phyloP scores from a whole-genome alignment of 1,140 invertebrate species.

The Trachymyrmex septentrionalis region DNA sequence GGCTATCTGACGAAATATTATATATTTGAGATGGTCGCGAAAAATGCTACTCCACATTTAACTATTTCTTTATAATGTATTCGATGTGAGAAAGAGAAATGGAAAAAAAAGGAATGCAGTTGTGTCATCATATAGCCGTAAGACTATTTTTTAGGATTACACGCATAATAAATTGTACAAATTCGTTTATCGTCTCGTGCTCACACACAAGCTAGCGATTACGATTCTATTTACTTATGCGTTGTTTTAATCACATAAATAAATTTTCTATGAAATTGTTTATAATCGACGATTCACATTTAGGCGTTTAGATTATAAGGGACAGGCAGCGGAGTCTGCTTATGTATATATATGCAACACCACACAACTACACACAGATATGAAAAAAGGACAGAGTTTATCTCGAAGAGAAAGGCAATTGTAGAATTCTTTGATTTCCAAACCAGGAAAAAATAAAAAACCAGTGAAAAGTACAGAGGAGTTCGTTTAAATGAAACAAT shows the following conservation, averaged over 20 bases:
- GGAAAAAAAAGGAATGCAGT: constrained; percentile 58
- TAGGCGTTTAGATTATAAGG: constrained; percentile 75
- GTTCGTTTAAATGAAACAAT: constrained; percentile 60
- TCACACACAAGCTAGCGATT: constrained; percentile 80
- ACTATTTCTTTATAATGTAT: constrained; percentile 50
- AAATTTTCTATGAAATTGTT: constrained; percentile 86
- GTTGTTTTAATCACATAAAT: constrained; percentile 85
- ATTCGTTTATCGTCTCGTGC: constrained; percentile 84
- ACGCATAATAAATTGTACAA: constrained; percentile 86
- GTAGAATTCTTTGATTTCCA: constrained; percentile 67
- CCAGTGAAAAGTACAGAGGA: constrained; percentile 32
- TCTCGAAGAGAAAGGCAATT: constrained; percentile 55
- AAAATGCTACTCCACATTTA: constrained; percentile 39
- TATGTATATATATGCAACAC: constrained; percentile 72
- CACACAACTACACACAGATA: constrained; percentile 52
- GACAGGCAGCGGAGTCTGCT: constrained; percentile 61
- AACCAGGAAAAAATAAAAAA: constrained; percentile 52
- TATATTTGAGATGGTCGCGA: constrained; percentile 11
- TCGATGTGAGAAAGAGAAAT: constrained; percentile 21
- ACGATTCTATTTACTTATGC: constrained; percentile 76
- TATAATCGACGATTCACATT: constrained; percentile 78
- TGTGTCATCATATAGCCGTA: constrained; percentile 75
- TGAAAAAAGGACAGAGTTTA: constrained; percentile 44
- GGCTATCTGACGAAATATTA: constrained; percentile 10
- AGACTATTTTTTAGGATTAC: constrained; percentile 78